These are phyloP conservation scores for Oryzias curvinotus DNA, from an alignment of 2,113 vertebrate species.

Conservation along the genomic window DNA sequence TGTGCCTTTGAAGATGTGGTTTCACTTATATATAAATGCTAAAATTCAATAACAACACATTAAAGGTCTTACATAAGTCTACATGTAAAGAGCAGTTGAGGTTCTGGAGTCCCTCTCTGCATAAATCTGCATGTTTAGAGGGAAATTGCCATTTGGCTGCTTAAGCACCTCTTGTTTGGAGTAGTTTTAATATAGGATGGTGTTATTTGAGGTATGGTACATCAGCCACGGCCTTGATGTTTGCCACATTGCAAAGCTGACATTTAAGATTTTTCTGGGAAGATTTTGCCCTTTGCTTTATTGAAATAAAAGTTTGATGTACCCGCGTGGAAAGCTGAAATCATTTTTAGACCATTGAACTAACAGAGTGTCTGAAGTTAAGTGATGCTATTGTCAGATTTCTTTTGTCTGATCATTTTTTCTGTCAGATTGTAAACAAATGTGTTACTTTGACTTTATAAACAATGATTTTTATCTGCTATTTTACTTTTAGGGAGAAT, in stretches of 20 bases:
- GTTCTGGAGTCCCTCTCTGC: constrained; percentile 40
- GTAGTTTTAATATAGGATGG: constrained; percentile 41
- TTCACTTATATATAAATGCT: constrained; percentile 23
- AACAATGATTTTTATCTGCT: too few relatives aligned
- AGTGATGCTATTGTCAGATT: too few relatives aligned
- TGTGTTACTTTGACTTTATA: too few relatives aligned
- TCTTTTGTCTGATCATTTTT: too few relatives aligned
- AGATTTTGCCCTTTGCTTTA: too few relatives aligned
- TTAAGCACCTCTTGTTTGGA: constrained; percentile 62
- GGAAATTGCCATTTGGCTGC: constrained; percentile 58
- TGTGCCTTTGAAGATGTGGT: background rate
- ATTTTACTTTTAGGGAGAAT: too few relatives aligned
- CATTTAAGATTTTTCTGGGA: background rate
- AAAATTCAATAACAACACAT: constrained; percentile 36
- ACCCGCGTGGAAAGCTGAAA: too few relatives aligned
- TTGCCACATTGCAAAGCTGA: constrained; percentile 11
- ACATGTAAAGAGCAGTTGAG: constrained; percentile 54
- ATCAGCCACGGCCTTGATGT: constrained; percentile 26
- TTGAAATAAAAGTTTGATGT: too few relatives aligned
- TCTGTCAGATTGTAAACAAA: too few relatives aligned
- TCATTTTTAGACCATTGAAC: too few relatives aligned
- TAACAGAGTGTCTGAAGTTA: too few relatives aligned
- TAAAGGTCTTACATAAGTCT: constrained; percentile 7
- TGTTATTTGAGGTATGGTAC: constrained; percentile 25
- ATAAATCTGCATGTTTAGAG: constrained; percentile 56